A percentile compares a stretch with the other conserved stretches of the same genome.
Evolutionary conservation across 2,797 vertebrate species (phyloP).

Genomic region (Schizopygopsis malacanthus): DNA sequence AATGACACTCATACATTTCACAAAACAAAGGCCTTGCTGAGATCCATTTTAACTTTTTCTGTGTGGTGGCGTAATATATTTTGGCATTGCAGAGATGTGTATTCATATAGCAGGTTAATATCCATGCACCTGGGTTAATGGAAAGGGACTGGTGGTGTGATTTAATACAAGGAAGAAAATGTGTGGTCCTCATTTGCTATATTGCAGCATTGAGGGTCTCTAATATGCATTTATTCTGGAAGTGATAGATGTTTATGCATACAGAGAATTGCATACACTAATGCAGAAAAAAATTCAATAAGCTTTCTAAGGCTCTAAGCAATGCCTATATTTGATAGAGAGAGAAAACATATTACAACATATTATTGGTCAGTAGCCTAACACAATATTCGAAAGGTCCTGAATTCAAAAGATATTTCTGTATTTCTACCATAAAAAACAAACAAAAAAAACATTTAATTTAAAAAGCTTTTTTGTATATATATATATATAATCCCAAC

Average conservation of each 20-base stretch:
- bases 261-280: background rate
- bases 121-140: constrained; percentile 48
- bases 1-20: constrained; percentile 74
- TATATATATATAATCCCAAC: too few species aligned
- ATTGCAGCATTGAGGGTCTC: constrained; percentile 31
- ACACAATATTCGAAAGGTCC: background rate
- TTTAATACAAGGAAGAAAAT: constrained; percentile 44
- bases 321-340: background rate
- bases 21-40: constrained; percentile 64
- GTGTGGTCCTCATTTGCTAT: background rate
- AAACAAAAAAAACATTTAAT: too few species aligned
- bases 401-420: background rate
- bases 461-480: too few species aligned
- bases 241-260: constrained; percentile 23
- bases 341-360: background rate
- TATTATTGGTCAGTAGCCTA: background rate
- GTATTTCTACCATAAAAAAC: background rate
- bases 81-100: constrained; percentile 14
- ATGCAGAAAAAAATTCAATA: background rate
- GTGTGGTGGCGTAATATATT: constrained; percentile 45
- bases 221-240: constrained; percentile 10
- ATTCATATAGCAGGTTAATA: constrained; percentile 46
- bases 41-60: constrained; percentile 66
- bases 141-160: constrained; percentile 34
- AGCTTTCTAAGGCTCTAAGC: background rate